These are phyloP conservation scores for Lophotriccus pileatus DNA, from an alignment of 2,797 vertebrate genomes.

Conservation along the genomic window DNA sequence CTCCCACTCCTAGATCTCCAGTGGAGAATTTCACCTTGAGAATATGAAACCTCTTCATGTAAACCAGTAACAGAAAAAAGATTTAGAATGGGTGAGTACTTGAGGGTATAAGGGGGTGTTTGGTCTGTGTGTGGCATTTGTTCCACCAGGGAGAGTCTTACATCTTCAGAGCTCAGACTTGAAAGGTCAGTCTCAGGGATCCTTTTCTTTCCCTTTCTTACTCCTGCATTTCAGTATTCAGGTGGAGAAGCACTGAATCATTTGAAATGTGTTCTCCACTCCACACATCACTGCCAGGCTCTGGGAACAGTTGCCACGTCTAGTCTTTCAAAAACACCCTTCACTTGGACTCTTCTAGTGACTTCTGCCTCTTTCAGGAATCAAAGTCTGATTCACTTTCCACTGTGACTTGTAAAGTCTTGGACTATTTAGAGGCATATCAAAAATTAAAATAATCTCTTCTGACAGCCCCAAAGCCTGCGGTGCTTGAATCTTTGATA, in stretches of 20 bases:
- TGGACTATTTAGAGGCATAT: background rate
- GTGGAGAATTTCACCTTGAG: background rate
- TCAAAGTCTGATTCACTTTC: background rate
- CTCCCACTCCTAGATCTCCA: background rate
- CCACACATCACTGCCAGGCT: background rate
- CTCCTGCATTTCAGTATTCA: background rate
- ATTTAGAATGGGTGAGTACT: background rate
- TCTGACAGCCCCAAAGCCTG: background rate
- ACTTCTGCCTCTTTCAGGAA: background rate
- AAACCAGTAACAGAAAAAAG: background rate
- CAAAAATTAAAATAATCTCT: background rate
- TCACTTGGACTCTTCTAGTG: background rate
- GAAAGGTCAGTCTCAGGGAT: background rate
- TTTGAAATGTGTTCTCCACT: background rate
- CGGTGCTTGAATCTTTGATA: conserved; percentile 27
- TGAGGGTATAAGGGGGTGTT: background rate
- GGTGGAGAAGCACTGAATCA: background rate
- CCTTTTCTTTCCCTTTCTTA: background rate
- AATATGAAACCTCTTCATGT: background rate
- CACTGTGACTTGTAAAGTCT: background rate
- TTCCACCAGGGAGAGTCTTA: background rate
- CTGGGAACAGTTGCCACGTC: background rate
- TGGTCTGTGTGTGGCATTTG: background rate
- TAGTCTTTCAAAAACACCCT: background rate
- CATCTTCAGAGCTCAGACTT: background rate